Evolutionary conservation across 2,113 vertebrate genomes (phyloP).

Genomic region (Myrmecophaga tridactyla): DNA sequence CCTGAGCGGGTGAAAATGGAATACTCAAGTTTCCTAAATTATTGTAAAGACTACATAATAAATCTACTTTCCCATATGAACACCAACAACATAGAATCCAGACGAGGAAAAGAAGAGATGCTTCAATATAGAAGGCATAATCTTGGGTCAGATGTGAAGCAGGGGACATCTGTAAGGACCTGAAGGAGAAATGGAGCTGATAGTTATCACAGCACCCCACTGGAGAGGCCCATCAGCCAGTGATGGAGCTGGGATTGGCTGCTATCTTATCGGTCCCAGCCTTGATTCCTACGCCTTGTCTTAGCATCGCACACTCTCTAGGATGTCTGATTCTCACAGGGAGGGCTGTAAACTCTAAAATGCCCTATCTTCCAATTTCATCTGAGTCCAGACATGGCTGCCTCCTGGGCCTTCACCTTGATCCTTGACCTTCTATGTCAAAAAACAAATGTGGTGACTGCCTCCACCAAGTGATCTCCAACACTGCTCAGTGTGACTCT

Average conservation of each 20-base stretch:
- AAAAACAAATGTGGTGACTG: slow-evolving; percentile 70
- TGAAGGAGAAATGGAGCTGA: not conserved
- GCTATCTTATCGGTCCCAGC: not conserved
- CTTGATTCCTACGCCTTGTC: not conserved
- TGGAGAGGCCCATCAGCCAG: not conserved
- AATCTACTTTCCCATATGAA: not conserved
- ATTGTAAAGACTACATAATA: not conserved
- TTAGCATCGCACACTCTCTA: not conserved
- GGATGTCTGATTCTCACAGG: no score
- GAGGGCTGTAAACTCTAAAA: not conserved
- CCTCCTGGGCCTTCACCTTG: slow-evolving; percentile 6
- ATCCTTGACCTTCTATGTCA: slow-evolving; percentile 23
- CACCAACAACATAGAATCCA: not conserved
- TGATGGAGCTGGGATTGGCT: not conserved
- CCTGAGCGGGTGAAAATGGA: not conserved
- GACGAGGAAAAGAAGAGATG: not conserved
- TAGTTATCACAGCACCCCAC: rapidly evolving
- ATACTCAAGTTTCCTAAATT: not conserved
- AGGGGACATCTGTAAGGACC: not conserved
- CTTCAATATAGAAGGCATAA: not conserved
- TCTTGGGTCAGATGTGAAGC: not conserved
- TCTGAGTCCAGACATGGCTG: not conserved
- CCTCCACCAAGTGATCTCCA: slow-evolving; percentile 72
- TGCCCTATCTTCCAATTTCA: not conserved
- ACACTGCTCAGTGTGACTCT: slow-evolving; percentile 66